phyloP scores from a whole-genome alignment of 2,797 vertebrate genomes.

The Hydrophis major region DNA sequence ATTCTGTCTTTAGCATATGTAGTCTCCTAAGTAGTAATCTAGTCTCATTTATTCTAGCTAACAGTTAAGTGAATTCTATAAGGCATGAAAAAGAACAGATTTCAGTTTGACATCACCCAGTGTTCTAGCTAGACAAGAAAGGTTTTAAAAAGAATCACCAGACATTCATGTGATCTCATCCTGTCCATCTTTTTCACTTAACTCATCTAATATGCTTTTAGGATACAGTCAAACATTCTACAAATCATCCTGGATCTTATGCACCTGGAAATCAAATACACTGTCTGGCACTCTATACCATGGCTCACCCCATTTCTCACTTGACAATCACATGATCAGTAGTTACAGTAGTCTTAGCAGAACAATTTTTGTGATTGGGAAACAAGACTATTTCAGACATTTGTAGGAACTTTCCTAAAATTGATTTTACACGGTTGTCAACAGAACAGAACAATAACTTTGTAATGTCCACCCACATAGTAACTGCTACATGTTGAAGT shows the following conservation, averaged over 20 bases:
- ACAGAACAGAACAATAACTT: neutral
- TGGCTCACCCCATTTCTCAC: neutral
- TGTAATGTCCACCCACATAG: neutral
- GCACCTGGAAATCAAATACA: neutral
- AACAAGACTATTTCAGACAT: neutral
- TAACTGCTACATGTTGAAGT: neutral
- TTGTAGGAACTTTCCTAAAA: neutral
- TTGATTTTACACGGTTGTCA: neutral
- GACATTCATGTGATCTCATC: constrained; percentile 14
- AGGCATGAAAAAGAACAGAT: constrained; percentile 7
- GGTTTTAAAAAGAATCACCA: constrained; percentile 10
- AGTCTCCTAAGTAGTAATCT: neutral
- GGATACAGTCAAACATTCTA: neutral
- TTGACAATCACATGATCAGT: neutral
- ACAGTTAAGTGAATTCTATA: neutral
- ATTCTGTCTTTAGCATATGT: constrained; percentile 1
- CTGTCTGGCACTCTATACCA: neutral
- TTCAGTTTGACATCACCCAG: neutral
- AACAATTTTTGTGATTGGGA: neutral
- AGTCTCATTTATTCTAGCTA: constrained; percentile 12
- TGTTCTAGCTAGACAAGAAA: constrained; percentile 9
- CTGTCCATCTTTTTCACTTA: constrained; percentile 14
- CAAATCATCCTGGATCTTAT: constrained; percentile 2
- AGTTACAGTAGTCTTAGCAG: neutral
- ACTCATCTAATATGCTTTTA: constrained; percentile 19